phyloP scores from a whole-genome alignment of 2,113 vertebrate species.

The Melospiza georgiana region DNA sequence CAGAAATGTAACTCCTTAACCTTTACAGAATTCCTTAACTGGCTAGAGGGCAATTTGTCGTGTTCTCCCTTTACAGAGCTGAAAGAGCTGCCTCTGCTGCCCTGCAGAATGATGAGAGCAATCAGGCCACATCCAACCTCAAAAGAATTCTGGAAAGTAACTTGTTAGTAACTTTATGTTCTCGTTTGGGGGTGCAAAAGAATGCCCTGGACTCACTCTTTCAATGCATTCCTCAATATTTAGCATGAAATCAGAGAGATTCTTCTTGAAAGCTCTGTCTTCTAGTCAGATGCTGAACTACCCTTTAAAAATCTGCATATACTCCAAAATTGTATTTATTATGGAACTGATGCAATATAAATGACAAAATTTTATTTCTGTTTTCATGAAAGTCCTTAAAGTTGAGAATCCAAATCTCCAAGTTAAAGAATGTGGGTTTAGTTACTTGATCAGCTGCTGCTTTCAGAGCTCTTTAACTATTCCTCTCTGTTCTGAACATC shows the following conservation, averaged over 20 bases:
- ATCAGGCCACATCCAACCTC: not conserved
- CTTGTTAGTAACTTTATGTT: not conserved
- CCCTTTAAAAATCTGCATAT: not conserved
- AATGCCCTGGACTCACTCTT: not conserved
- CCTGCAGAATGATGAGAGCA: not conserved
- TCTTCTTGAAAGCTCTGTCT: not conserved
- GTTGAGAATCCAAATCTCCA: not conserved
- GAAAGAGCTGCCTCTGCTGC: not conserved
- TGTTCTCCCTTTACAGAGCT: not conserved
- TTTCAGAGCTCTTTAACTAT: not conserved
- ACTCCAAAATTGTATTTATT: not conserved
- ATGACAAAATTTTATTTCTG: not conserved
- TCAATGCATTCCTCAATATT: not conserved
- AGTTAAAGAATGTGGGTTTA: not conserved
- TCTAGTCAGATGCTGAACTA: not conserved
- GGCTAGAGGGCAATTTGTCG: not conserved
- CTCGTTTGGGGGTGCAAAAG: not conserved
- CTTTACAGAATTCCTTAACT: conserved; percentile 1
- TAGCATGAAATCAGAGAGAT: not conserved
- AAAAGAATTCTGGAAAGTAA: not conserved
- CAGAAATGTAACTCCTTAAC: conserved; percentile 20
- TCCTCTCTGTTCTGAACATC: not conserved
- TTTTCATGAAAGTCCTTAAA: not conserved
- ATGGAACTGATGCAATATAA: not conserved
- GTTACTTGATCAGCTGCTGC: not conserved